These are phyloP conservation scores for Labeo catla DNA, from an alignment of 2,113 vertebrate species.

Conservation along the genomic window DNA sequence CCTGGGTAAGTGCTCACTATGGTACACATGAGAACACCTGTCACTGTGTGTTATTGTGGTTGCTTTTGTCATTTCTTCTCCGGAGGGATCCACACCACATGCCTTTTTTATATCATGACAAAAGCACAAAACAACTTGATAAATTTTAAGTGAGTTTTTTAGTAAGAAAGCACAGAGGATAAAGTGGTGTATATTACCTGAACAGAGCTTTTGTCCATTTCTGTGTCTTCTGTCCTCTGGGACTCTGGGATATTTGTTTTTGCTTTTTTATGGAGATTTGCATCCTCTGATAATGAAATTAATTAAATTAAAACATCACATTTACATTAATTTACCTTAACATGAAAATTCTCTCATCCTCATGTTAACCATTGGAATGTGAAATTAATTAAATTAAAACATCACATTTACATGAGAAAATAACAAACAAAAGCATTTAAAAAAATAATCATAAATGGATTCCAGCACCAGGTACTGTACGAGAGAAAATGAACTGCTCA, in stretches of 20 bases:
- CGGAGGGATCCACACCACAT: not conserved
- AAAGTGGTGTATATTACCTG: not conserved
- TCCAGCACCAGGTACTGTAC: not conserved
- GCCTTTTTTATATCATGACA: not conserved
- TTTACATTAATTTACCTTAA: not conserved
- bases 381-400: no score
- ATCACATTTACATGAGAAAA: not conserved
- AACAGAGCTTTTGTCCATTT: not conserved
- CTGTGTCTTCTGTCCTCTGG: not conserved
- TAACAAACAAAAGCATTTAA: not conserved
- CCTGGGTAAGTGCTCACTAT: no score
- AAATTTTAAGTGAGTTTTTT: not conserved
- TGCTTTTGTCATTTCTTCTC: not conserved
- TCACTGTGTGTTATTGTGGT: not conserved
- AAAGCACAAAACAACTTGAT: not conserved
- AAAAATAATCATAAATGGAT: not conserved
- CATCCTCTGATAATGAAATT: not conserved
- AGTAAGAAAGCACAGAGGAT: not conserved
- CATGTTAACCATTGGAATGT: not conserved
- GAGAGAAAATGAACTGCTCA: not conserved
- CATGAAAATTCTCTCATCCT: not conserved
- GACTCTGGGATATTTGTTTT: not conserved
- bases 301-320: not conserved
- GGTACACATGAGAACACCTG: not conserved
- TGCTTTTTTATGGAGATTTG: not conserved